phyloP scores from a whole-genome alignment of 92 coral and sea anemone genomes.

The Epizoanthus ramosus region DNA sequence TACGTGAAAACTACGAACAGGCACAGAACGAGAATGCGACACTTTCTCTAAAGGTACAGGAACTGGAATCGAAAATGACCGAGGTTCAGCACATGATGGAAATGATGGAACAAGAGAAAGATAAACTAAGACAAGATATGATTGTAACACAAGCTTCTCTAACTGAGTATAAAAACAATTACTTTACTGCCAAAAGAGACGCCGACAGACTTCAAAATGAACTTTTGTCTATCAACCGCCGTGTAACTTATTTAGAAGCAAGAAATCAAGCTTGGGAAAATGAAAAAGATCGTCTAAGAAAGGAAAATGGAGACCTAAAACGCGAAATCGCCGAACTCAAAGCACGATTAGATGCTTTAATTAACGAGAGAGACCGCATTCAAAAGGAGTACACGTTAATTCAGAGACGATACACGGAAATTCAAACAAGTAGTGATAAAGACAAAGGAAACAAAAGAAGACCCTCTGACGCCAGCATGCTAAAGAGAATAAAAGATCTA shows the following conservation, averaged over 20 bases:
- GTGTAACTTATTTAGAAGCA: constrained; percentile 79
- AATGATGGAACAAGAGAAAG: constrained; percentile 80
- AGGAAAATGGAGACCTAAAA: constrained; percentile 71
- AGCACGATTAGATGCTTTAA: constrained; percentile 81
- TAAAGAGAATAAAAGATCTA: constrained; percentile 82
- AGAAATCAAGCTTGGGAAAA: constrained; percentile 79
- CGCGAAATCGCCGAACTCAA: constrained; percentile 82
- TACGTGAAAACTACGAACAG: constrained; percentile 83
- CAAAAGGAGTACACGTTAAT: constrained; percentile 76
- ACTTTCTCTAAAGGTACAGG: constrained; percentile 77
- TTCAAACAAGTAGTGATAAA: constrained; percentile 51
- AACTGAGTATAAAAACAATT: constrained; percentile 83
- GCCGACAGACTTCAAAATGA: constrained; percentile 93
- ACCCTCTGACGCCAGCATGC: constrained; percentile 64
- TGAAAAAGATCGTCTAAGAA: constrained; percentile 89
- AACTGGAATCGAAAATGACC: constrained; percentile 77
- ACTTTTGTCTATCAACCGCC: constrained; percentile 76
- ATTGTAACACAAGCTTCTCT: constrained; percentile 63
- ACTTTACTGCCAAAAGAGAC: constrained; percentile 77
- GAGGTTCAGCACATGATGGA: constrained; percentile 82
- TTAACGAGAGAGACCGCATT: constrained; percentile 81
- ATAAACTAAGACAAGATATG: constrained; percentile 83
- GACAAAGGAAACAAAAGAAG: constrained; percentile 71
- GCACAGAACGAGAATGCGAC: constrained; percentile 78
- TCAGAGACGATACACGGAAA: constrained; percentile 82